Evolutionary conservation across 2,113 vertebrate species (phyloP).

Genomic region (Atrichornis clamosus): DNA sequence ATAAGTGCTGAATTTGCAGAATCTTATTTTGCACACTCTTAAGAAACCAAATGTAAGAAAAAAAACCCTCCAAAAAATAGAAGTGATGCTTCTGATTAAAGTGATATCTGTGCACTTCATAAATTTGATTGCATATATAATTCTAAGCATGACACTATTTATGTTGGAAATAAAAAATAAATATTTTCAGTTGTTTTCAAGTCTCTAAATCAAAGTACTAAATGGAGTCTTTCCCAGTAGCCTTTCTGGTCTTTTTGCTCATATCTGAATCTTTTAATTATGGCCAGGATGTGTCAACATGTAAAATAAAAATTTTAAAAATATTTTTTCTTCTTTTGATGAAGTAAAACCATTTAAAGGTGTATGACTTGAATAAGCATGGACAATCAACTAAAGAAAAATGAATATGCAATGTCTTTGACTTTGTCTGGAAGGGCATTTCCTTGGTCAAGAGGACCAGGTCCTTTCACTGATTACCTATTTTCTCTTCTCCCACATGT

Average conservation of each 20-base stretch:
- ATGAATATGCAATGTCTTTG: background rate
- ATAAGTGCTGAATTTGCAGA: slow-evolving; percentile 41
- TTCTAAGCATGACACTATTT: slow-evolving; percentile 56
- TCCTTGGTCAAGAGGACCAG: background rate
- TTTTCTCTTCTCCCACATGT: background rate
- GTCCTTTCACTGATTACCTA: background rate
- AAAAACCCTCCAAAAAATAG: background rate
- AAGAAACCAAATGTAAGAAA: slow-evolving; percentile 2
- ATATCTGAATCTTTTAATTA: background rate
- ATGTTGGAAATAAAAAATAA: slow-evolving; percentile 29
- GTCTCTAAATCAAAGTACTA: slow-evolving; percentile 55
- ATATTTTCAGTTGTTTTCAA: slow-evolving; percentile 63
- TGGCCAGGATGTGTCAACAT: background rate
- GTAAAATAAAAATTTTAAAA: background rate
- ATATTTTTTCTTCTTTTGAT: background rate
- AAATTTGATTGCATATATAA: slow-evolving; percentile 65
- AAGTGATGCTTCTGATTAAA: slow-evolving; percentile 48
- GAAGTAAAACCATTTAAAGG: background rate
- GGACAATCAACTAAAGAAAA: background rate
- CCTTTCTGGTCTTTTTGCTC: background rate
- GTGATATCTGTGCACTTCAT: slow-evolving; percentile 43
- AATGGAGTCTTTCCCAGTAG: background rate
- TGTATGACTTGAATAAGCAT: background rate
- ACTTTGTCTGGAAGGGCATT: background rate
- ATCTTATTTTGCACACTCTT: slow-evolving; percentile 16